Conservation (phyloP, 2,797 vertebrate genomes). For the Odontamblyopus lacepedii region DNA sequence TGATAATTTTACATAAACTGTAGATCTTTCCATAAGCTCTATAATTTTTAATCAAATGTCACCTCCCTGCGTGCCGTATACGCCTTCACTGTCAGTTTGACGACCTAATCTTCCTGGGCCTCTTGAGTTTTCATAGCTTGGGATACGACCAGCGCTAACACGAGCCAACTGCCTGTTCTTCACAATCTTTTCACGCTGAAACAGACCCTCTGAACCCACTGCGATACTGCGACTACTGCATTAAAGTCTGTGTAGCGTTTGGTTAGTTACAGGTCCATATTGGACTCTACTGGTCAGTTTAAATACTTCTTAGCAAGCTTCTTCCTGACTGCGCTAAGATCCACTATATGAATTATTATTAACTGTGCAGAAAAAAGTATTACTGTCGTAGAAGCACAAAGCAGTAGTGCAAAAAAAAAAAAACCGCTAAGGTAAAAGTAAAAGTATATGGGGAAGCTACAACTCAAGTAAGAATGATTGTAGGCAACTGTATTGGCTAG, state of each 20-base stretch:
- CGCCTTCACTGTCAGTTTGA: neutral
- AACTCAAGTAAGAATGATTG: too few relatives aligned
- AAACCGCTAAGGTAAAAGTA: too few relatives aligned
- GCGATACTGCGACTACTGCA: constrained; percentile 23
- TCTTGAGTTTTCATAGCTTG: constrained; percentile 9
- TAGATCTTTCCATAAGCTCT: neutral
- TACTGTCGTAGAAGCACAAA: constrained; percentile 39
- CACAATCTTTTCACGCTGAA: constrained; percentile 18
- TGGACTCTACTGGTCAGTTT: constrained; percentile 30
- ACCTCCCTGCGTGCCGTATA: neutral
- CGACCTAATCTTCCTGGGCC: neutral
- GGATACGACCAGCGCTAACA: neutral
- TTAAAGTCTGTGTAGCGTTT: constrained; percentile 26
- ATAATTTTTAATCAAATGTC: neutral
- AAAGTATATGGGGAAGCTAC: too few relatives aligned
- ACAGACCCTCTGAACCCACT: constrained; percentile 21
- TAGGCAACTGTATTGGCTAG: too few relatives aligned
- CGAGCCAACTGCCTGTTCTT: constrained; percentile 4
- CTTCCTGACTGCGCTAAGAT: constrained; percentile 22
- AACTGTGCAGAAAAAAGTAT: constrained; percentile 27
- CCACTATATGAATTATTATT: neutral
- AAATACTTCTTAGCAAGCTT: constrained; percentile 10
- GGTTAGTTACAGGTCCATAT: constrained; percentile 44
- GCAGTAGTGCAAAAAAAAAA: neutral
- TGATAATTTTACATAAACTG: neutral